These are phyloP conservation scores for Pristionchus mayeri DNA, from an alignment of 2,888 invertebrate genomes.

Conservation along the genomic window DNA sequence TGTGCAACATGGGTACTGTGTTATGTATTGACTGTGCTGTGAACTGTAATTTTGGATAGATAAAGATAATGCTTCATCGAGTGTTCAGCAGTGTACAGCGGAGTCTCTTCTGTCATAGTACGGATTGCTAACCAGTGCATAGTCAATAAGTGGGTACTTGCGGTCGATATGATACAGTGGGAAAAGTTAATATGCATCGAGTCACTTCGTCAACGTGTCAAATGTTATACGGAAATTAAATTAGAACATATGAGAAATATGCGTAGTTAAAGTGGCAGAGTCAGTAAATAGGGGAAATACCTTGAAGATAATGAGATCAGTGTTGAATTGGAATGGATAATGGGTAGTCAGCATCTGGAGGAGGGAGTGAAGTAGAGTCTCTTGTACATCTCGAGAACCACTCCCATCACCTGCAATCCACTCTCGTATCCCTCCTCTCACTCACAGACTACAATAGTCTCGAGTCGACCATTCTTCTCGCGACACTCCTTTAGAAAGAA, in stretches of 20 bases:
- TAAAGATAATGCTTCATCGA: not conserved
- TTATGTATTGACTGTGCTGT: not conserved
- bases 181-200: not conserved
- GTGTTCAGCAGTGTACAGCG: not conserved
- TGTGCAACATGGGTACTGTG: not conserved
- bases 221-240: not conserved
- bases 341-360: not conserved
- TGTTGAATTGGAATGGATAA: not conserved
- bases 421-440: too few relatives aligned
- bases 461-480: too few relatives aligned
- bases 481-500: too few relatives aligned
- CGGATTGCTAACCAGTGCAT: not conserved
- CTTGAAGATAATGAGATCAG: not conserved
- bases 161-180: not conserved
- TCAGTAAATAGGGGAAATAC: not conserved
- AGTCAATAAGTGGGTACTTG: constrained; percentile 9
- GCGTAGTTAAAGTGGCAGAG: not conserved
- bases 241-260: not conserved
- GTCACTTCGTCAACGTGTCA: not conserved
- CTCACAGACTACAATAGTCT: too few relatives aligned
- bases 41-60: not conserved
- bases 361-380: not conserved
- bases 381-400: not conserved
- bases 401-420: not conserved
- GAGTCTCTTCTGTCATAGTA: not conserved